Evolutionary conservation across 2,113 vertebrate genomes (phyloP), one percentile per base, ranked within the genome.

Genomic region (Muntiacus muntjak): DNA sequence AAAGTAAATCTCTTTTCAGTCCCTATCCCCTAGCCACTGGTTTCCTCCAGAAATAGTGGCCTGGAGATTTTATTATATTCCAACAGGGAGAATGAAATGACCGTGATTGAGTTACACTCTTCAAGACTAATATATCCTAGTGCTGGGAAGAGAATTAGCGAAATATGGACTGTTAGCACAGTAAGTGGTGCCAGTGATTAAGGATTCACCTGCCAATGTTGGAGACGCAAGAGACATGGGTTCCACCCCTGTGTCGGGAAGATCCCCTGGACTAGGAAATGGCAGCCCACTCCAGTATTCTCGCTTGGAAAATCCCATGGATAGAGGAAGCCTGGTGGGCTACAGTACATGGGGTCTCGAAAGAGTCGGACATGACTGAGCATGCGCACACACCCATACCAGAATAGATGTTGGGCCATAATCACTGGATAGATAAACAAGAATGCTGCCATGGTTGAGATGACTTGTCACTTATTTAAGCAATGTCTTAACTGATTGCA

Each of bases 31-130:
- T 17, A 74, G 30, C 50, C 50, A n/a, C 30, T 50, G 17, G 30
- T 5, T 88, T 92, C 55, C 47, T 57, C 19, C 62, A 15, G 57
- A 92, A 92, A 33, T n/a, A 25, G 86, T 54, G 23, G 43, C 71
- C 71, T 97, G 58, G 71, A 86, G 78, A 54, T 82, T 82, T 90
- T 58, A 86, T 33, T 83, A 40, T 81, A 89, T 64, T 89, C 52
- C 81, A 81, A 28, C 7, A 95, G 62, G 57, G 62, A 78, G 40
- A 87, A 89, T 60, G n/a, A 25, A 90, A 62, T 82, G 60, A 93
- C 30, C 1, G 2, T 12, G 25, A 47, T 23, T 40, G 28, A 60
- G 11, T 60, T 82, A 74, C 19, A 50, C 14, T 60, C 17, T 95
- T 93, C 52, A 74, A 87, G 54, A 82, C 71, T 81, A 47, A 71